phyloP scores from a whole-genome alignment of 2,888 invertebrate species.

The Eupithecia tripunctaria region DNA sequence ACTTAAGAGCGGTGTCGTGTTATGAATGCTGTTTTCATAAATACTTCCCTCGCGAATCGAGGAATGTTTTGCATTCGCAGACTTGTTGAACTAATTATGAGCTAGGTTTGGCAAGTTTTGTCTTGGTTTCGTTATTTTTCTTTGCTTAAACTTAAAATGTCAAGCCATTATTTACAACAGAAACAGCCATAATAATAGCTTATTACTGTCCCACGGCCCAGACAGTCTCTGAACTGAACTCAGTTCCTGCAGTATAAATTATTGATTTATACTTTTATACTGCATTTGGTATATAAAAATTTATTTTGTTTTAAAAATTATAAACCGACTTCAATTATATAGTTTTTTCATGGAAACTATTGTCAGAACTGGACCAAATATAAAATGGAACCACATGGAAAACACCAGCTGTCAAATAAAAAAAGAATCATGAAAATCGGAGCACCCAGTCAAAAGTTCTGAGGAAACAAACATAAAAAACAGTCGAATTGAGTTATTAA shows the following conservation, averaged over 20 bases:
- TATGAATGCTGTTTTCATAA: constrained; percentile 35
- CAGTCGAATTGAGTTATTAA: too few relatives aligned
- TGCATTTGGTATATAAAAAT: too few relatives aligned
- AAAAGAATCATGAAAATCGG: too few relatives aligned
- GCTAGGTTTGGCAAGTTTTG: neutral
- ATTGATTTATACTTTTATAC: neutral
- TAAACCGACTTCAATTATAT: too few relatives aligned
- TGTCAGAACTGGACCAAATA: too few relatives aligned
- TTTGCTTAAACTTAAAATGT: neutral
- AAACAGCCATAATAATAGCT: neutral
- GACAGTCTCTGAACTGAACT: neutral
- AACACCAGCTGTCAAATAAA: too few relatives aligned
- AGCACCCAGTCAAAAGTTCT: too few relatives aligned
- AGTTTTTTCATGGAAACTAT: too few relatives aligned
- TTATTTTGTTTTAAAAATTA: too few relatives aligned
- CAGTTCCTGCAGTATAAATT: neutral
- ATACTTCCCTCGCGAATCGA: constrained; percentile 25
- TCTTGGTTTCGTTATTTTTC: neutral
- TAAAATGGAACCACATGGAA: too few relatives aligned
- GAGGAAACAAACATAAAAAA: too few relatives aligned
- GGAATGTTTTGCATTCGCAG: constrained; percentile 20
- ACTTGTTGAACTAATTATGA: constrained; percentile 12
- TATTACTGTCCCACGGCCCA: neutral
- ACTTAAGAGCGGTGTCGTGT: constrained; percentile 15
- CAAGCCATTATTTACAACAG: neutral